Evolutionary conservation across 2,888 invertebrate genomes (phyloP).

Genomic region (Vesta saturnalis): DNA sequence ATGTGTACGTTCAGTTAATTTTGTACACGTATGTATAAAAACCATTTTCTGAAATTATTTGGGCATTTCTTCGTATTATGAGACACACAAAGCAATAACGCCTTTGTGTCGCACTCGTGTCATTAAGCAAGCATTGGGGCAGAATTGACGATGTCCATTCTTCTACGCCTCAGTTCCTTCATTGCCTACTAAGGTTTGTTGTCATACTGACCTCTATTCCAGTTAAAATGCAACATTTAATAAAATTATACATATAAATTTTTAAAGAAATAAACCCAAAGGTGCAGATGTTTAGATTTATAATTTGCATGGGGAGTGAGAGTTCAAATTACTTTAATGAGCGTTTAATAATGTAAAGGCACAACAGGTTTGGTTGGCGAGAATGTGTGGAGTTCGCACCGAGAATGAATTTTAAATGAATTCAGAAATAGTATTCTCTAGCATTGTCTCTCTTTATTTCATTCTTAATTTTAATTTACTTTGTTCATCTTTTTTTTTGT

Average conservation of each 20-base stretch:
- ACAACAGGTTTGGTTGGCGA: conserved; percentile 44
- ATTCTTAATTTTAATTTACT: background rate
- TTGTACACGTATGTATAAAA: conserved; percentile 1
- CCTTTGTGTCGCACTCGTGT: conserved; percentile 59
- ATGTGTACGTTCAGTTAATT: background rate
- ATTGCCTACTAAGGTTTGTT: conserved; percentile 36
- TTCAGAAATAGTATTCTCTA: conserved; percentile 15
- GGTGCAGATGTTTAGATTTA: conserved; percentile 31
- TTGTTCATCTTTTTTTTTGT: background rate
- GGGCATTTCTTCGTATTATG: conserved; percentile 31
- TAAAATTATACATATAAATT: background rate
- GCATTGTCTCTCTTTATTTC: conserved; percentile 1
- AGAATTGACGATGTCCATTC: conserved; percentile 60
- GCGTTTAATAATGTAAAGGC: conserved; percentile 47
- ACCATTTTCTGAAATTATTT: conserved; percentile 26
- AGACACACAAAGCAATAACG: conserved; percentile 46
- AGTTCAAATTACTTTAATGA: conserved; percentile 49
- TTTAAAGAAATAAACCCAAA: background rate
- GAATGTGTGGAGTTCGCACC: conserved; percentile 41
- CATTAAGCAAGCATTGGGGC: conserved; percentile 58
- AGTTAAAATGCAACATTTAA: conserved; percentile 7
- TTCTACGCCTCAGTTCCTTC: conserved; percentile 52
- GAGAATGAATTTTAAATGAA: conserved; percentile 31
- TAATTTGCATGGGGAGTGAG: conserved; percentile 34
- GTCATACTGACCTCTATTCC: conserved; percentile 36